Percentiles rank a stretch among this genome's conserved stretches.
Evolutionary conservation across 2,888 invertebrate genomes (phyloP).

Genomic region (Acronicta psi): DNA sequence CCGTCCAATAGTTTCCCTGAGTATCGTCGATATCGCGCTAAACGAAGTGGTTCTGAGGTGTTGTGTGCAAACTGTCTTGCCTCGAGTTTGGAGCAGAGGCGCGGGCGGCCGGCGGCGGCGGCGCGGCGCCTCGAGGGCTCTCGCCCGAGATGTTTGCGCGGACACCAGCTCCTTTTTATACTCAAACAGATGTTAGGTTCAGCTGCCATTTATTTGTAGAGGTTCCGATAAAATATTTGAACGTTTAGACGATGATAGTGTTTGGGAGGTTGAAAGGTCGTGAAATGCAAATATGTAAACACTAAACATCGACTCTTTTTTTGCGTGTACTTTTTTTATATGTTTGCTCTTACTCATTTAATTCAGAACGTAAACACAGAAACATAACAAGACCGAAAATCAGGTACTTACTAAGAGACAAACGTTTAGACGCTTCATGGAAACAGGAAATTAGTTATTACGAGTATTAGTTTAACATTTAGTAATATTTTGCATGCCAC

Average conservation of each 20-base stretch:
- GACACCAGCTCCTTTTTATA: conserved; percentile 49
- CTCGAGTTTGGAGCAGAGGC: conserved; percentile 1
- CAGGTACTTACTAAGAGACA: no score
- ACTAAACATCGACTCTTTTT: not conserved
- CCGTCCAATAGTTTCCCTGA: conserved; percentile 10
- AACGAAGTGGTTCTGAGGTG: conserved; percentile 34
- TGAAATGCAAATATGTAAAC: not conserved
- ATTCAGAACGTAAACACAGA: no score
- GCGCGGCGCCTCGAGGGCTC: conserved; percentile 40
- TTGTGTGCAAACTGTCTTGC: conserved; percentile 12
- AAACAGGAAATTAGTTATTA: no score
- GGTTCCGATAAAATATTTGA: conserved; percentile 42
- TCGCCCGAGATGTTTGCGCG: conserved; percentile 48
- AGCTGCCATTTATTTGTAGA: conserved; percentile 18
- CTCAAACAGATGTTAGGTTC: conserved; percentile 42
- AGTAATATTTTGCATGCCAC: not conserved
- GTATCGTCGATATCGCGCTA: conserved; percentile 25
- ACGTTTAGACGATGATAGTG: conserved; percentile 33
- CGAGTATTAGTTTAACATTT: no score
- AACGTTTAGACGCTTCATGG: no score
- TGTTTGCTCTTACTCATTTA: no score
- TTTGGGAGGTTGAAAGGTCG: conserved; percentile 9
- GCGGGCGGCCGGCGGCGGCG: not conserved
- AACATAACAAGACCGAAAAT: no score
- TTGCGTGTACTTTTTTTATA: not conserved